These are phyloP conservation scores for Cataglyphis livida DNA, from an alignment of 2,888 invertebrate genomes.

Conservation along the genomic window DNA sequence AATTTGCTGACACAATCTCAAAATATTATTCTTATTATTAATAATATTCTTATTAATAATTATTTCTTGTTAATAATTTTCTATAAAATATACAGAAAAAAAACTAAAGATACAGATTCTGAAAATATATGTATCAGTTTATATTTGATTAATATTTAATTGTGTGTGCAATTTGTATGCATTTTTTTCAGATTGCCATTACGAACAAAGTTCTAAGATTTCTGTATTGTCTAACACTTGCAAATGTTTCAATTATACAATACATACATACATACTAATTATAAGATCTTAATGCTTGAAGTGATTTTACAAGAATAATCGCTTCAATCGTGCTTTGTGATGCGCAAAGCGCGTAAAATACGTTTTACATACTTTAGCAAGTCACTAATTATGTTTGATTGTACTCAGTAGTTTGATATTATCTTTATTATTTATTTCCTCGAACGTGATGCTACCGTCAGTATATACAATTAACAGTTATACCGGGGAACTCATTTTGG, in stretches of 20 bases:
- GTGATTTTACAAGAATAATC: neutral
- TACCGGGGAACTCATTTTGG: conserved; percentile 34
- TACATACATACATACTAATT: neutral
- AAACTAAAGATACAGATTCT: neutral
- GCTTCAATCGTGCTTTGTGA: neutral
- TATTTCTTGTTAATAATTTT: neutral
- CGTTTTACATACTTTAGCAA: conserved; percentile 9
- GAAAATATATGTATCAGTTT: neutral
- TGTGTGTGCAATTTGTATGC: neutral
- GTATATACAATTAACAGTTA: conserved; percentile 44
- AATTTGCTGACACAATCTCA: neutral
- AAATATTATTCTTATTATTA: neutral
- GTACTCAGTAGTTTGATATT: conserved; percentile 10
- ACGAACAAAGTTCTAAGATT: neutral
- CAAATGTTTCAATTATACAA: neutral
- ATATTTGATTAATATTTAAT: neutral
- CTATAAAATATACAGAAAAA: neutral
- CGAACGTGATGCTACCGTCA: conserved; percentile 5
- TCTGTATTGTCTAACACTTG: neutral
- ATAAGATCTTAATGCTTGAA: conserved; percentile 1
- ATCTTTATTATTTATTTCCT: conserved; percentile 39
- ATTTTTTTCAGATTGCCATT: neutral
- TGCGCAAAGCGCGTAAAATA: neutral
- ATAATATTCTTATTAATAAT: neutral
- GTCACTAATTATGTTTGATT: conserved; percentile 18